Percentiles rank a stretch among this genome's conserved stretches.
phyloP scores from a whole-genome alignment of 2,888 invertebrate species.

The Nemotelus nigrinus region DNA sequence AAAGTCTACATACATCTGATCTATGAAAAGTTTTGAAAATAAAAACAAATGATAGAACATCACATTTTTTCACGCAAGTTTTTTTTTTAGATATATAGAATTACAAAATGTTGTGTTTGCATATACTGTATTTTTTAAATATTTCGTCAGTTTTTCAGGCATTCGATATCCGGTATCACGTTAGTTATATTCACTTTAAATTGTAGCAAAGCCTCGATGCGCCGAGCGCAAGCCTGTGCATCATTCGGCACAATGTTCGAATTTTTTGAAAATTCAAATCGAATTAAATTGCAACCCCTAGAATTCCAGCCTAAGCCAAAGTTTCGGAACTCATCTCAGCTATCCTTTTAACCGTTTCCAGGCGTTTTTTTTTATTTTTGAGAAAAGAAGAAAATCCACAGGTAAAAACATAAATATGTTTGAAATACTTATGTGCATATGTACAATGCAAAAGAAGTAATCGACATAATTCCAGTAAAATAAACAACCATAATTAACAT shows the following conservation, averaged over 20 bases:
- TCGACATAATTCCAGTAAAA: too few species aligned
- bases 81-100: too few species aligned
- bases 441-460: too few species aligned
- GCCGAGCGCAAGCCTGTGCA: conserved; percentile 54
- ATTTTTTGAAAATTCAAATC: conserved; percentile 60
- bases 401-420: too few species aligned
- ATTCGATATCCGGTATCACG: conserved; percentile 39
- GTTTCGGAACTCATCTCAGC: conserved; percentile 59
- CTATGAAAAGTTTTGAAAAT: too few species aligned
- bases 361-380: conserved; percentile 53
- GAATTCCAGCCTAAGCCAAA: conserved; percentile 60
- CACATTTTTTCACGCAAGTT: too few species aligned
- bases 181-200: conserved; percentile 49
- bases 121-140: not conserved
- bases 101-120: too few species aligned
- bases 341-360: conserved; percentile 57
- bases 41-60: too few species aligned
- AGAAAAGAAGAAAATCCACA: too few species aligned
- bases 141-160: conserved; percentile 54
- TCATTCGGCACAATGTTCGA: conserved; percentile 54
- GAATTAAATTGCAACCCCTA: conserved; percentile 63
- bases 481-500: too few species aligned
- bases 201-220: conserved; percentile 58
- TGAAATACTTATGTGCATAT: too few species aligned
- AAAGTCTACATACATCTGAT: too few species aligned